Percentiles rank a stretch among this genome's conserved stretches.
Evolutionary conservation across 2,797 vertebrate species (phyloP).

Genomic region (Lepus oiostolus): DNA sequence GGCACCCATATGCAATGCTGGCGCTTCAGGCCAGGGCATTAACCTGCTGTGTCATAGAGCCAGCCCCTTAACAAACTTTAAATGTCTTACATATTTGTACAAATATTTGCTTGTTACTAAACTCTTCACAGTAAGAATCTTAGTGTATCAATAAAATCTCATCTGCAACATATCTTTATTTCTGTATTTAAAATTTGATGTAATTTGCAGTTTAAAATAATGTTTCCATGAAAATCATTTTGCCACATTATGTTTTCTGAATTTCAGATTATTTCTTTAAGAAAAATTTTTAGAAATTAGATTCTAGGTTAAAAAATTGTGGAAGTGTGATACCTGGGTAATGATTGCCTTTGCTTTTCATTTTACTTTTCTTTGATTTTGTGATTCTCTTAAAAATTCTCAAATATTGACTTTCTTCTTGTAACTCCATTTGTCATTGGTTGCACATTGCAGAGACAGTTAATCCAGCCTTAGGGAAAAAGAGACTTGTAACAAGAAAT

Average conservation of each 20-base stretch:
- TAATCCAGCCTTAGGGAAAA: background rate
- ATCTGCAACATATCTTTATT: background rate
- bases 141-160: constrained; percentile 3
- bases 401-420: background rate
- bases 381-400: background rate
- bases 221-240: background rate
- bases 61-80: too few relatives aligned
- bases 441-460: too few relatives aligned
- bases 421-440: too few relatives aligned
- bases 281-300: background rate
- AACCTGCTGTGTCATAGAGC: too few relatives aligned
- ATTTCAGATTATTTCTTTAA: constrained; percentile 32
- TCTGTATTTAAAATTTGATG: constrained; percentile 49
- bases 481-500: background rate
- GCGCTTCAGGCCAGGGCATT: too few relatives aligned
- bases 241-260: constrained; percentile 41
- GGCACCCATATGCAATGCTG: too few relatives aligned
- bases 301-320: background rate
- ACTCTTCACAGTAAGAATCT: background rate
- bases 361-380: background rate
- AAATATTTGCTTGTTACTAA: background rate
- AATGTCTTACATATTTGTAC: background rate
- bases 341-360: background rate
- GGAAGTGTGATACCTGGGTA: background rate
- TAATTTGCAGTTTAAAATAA: constrained; percentile 7